These are phyloP conservation scores for Typhlichthys eigenmanni DNA, from an alignment of 2,797 vertebrate genomes.

Conservation along the genomic window DNA sequence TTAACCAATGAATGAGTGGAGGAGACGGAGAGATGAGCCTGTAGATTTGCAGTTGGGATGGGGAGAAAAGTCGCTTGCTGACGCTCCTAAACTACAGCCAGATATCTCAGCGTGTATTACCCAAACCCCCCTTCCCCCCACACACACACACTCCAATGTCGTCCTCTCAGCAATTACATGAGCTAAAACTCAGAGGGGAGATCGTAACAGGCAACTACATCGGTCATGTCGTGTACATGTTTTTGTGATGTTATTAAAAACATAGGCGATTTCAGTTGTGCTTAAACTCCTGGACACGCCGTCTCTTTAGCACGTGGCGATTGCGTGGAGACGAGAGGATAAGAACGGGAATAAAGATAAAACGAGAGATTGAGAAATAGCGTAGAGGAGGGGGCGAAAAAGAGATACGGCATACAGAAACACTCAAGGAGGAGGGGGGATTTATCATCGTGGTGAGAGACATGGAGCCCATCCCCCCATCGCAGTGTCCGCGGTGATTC, in stretches of 20 bases:
- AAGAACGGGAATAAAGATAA: neutral
- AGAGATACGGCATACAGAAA: conserved; percentile 10
- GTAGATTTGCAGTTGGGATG: neutral
- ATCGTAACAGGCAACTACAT: neutral
- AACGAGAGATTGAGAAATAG: neutral
- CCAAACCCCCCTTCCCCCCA: conserved; percentile 5
- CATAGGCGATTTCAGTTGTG: too few relatives aligned
- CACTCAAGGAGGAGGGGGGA: conserved; percentile 8
- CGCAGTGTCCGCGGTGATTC: conserved; percentile 19
- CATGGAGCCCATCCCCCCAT: conserved; percentile 46
- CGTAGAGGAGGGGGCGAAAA: conserved; percentile 3
- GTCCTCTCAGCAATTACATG: conserved; percentile 63
- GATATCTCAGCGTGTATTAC: conserved; percentile 52
- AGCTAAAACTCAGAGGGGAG: conserved; percentile 38
- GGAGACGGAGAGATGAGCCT: conserved; percentile 40
- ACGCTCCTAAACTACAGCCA: conserved; percentile 46
- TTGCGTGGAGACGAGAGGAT: neutral
- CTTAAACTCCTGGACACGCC: too few relatives aligned
- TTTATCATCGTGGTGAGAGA: conserved; percentile 48
- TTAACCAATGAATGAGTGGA: conserved; percentile 59
- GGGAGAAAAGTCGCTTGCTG: conserved; percentile 13
- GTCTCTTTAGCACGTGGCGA: neutral
- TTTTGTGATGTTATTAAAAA: too few relatives aligned
- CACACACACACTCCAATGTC: conserved; percentile 52
- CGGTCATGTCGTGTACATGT: neutral